These are phyloP conservation scores for Buphagus erythrorhynchus DNA, from an alignment of 2,797 vertebrate genomes.

Conservation along the genomic window DNA sequence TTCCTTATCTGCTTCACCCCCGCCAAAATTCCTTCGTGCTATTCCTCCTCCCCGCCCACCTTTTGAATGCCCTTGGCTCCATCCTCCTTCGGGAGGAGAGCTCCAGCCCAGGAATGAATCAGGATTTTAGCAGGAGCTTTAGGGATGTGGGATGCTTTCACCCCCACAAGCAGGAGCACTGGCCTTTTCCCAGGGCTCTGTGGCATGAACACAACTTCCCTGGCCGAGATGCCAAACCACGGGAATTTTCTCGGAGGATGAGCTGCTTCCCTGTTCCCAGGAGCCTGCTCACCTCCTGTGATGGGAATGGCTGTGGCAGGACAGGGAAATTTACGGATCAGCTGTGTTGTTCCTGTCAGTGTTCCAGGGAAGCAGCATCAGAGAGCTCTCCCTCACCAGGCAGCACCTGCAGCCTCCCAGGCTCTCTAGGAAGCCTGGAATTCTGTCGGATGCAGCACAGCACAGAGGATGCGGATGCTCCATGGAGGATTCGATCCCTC, in stretches of 20 bases:
- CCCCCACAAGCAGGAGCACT: not conserved
- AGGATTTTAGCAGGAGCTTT: not conserved
- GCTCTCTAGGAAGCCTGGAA: not conserved
- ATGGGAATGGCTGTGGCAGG: not conserved
- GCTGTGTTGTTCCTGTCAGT: not conserved
- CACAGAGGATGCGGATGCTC: fast-evolving
- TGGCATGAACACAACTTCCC: not conserved
- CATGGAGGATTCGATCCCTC: not conserved
- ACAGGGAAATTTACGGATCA: not conserved
- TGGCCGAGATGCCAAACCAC: fast-evolving
- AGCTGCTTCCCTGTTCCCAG: not conserved
- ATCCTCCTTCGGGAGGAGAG: not conserved
- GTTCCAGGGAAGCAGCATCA: not conserved
- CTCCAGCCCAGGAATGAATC: constrained; percentile 35
- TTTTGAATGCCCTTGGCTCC: not conserved
- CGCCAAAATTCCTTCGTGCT: not conserved
- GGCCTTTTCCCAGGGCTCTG: not conserved
- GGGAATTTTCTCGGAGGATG: not conserved
- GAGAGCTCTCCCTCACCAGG: not conserved
- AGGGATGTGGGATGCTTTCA: constrained; percentile 4
- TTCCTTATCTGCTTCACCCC: not conserved
- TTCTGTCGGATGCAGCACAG: fast-evolving
- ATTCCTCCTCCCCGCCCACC: not conserved
- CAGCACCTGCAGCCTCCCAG: not conserved
- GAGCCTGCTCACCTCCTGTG: not conserved